Conservation (phyloP, 1,140 invertebrate species). For the Sesamia nonagrioides region DNA sequence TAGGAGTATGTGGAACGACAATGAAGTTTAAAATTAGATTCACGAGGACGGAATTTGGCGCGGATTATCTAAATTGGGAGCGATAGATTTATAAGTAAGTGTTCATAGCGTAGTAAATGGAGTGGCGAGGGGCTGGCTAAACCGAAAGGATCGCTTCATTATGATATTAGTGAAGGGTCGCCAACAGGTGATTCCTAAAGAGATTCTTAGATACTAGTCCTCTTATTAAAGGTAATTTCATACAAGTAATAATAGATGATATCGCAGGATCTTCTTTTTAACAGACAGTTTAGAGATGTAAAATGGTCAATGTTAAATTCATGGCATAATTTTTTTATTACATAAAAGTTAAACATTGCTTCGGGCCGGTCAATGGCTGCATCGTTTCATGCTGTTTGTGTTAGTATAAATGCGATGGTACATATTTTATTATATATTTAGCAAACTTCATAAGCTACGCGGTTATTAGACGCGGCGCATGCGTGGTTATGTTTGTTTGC, state of each 20-base stretch:
- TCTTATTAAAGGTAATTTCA: not conserved
- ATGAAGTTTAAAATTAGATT: slow-evolving; percentile 41
- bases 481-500: slow-evolving; percentile 71
- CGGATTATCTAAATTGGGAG: slow-evolving; percentile 38
- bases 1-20: slow-evolving; percentile 32
- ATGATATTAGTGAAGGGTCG: slow-evolving; percentile 29
- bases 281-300: not conserved
- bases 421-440: slow-evolving; percentile 47
- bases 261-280: not conserved
- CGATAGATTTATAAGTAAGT: slow-evolving; percentile 41
- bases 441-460: slow-evolving; percentile 51
- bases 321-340: slow-evolving; percentile 4
- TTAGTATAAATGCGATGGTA: slow-evolving; percentile 32
- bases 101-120: slow-evolving; percentile 23
- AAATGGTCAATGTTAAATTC: not conserved
- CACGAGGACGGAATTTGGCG: slow-evolving; percentile 10
- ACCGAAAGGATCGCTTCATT: slow-evolving; percentile 28
- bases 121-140: slow-evolving; percentile 10
- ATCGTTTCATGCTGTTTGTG: not conserved
- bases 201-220: slow-evolving; percentile 10
- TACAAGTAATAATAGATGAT: not conserved
- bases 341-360: slow-evolving; percentile 11
- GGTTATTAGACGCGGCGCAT: slow-evolving; percentile 56
- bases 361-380: not conserved
- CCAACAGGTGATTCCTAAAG: slow-evolving; percentile 35